Evolutionary conservation across 1,140 invertebrate genomes (phyloP).

Genomic region (Dreissena polymorpha): DNA sequence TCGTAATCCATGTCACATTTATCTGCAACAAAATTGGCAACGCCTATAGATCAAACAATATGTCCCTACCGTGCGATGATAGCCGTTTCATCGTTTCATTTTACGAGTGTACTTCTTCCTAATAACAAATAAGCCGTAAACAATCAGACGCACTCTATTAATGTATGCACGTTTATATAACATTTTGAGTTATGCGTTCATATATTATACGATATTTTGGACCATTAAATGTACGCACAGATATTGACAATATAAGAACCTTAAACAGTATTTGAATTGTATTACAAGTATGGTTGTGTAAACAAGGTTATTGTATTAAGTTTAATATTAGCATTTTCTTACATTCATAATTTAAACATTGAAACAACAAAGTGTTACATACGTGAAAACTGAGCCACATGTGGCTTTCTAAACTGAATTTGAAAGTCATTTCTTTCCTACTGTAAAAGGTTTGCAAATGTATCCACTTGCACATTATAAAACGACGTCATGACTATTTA

Average conservation of each 20-base stretch:
- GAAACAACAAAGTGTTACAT: background rate
- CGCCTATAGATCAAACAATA: background rate
- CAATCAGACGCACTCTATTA: background rate
- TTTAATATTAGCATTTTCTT: background rate
- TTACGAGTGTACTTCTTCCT: background rate
- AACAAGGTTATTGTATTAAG: no score
- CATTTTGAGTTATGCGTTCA: background rate
- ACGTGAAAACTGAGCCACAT: background rate
- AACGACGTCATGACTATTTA: background rate
- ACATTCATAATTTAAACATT: background rate
- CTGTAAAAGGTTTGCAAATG: background rate
- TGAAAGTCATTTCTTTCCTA: background rate
- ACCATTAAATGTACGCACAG: no score
- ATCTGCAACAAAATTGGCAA: background rate
- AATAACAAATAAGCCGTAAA: background rate
- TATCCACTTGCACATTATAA: background rate
- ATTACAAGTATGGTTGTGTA: no score
- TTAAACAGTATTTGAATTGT: no score
- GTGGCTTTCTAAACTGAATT: background rate
- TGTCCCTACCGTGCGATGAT: background rate
- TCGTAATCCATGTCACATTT: conserved; percentile 15
- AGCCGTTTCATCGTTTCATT: background rate
- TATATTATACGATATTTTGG: background rate
- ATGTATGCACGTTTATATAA: background rate
- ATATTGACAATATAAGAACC: no score